These are phyloP conservation scores for Hirtodrosophila cameraria DNA, from an alignment of 2,888 invertebrate genomes.

Conservation along the genomic window DNA sequence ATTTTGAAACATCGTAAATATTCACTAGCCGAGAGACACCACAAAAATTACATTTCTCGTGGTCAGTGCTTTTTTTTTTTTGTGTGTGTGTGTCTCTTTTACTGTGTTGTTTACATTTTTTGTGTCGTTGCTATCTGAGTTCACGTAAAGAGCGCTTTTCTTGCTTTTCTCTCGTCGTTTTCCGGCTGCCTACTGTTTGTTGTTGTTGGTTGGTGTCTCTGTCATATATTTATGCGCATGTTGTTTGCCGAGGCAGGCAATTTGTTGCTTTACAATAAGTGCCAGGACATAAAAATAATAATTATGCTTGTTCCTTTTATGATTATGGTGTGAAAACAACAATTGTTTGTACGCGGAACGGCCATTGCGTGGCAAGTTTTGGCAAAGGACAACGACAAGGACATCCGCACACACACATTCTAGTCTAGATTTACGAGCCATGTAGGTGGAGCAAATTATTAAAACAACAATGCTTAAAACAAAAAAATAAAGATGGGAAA, in stretches of 20 bases:
- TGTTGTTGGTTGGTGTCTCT: constrained; percentile 17
- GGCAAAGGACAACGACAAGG: constrained; percentile 29
- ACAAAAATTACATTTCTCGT: constrained; percentile 54
- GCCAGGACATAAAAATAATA: constrained; percentile 80
- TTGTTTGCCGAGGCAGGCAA: constrained; percentile 72
- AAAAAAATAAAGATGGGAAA: constrained; percentile 20
- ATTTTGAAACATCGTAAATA: constrained; percentile 58
- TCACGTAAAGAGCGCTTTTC: constrained; percentile 41
- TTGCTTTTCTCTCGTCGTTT: constrained; percentile 12
- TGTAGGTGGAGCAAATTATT: constrained; percentile 77
- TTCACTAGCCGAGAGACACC: constrained; percentile 57
- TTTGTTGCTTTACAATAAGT: constrained; percentile 80
- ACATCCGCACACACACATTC: constrained; percentile 34
- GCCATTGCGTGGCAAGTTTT: constrained; percentile 23
- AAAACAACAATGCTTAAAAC: constrained; percentile 63
- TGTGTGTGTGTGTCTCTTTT: background rate
- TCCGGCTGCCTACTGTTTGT: no score
- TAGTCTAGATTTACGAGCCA: constrained; percentile 73
- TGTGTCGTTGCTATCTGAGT: constrained; percentile 34
- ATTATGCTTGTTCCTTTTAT: constrained; percentile 81
- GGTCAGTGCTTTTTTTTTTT: constrained; percentile 38
- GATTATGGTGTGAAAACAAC: constrained; percentile 80
- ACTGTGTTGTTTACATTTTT: background rate
- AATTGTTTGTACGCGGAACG: constrained; percentile 62
- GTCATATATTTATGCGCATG: constrained; percentile 59